Conservation (phyloP, 2,113 vertebrate species). For the Dicaeum eximium region DNA sequence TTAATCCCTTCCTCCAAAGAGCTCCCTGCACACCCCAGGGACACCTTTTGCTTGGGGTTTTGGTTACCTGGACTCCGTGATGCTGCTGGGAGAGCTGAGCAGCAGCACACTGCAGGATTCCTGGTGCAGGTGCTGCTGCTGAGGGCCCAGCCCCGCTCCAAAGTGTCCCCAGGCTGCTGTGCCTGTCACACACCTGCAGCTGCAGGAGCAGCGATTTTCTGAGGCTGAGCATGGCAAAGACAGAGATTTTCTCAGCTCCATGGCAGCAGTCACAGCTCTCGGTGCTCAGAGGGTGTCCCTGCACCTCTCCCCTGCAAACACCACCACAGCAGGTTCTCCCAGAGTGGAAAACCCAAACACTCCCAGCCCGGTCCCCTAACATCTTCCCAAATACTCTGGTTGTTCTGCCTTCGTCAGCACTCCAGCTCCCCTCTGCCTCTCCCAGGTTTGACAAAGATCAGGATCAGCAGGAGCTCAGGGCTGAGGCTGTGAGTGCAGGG, state of each 20-base stretch:
- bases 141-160: neutral
- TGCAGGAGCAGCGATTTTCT: neutral
- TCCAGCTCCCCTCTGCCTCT: neutral
- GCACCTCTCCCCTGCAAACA: neutral
- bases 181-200: neutral
- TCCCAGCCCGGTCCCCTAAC: neutral
- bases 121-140: neutral
- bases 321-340: neutral
- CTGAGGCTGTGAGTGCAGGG: neutral
- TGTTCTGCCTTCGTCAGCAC: neutral
- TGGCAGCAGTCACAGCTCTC: neutral
- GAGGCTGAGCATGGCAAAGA: neutral
- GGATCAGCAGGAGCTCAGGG: too few relatives aligned
- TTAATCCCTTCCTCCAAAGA: neutral
- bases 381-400: neutral
- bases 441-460: neutral
- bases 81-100: neutral
- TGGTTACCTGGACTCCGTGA: fast-evolving
- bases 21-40: neutral
- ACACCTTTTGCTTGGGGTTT: neutral
- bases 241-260: neutral
- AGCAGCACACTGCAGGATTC: neutral
- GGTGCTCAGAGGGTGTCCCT: fast-evolving
- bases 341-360: fast-evolving
- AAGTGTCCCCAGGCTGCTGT: fast-evolving